Base-by-base conservation (phyloP, 2,113 vertebrate species). In the Pedionomus torquatus region DNA sequence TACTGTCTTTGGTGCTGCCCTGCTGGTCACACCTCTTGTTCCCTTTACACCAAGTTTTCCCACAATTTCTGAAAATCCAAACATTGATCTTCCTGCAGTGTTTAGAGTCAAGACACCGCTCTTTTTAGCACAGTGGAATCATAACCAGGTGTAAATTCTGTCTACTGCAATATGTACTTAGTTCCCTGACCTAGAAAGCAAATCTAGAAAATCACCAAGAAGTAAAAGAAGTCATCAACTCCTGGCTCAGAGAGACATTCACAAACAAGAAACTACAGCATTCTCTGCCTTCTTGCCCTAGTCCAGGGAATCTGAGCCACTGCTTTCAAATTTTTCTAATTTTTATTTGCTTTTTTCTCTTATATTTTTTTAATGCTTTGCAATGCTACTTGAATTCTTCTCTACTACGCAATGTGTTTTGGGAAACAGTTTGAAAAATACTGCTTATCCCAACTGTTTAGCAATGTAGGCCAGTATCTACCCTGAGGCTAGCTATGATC, bases 251-350 rank as follows among this genome's bases (percentile, higher is more conserved):
- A 26, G 16, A 24, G 49, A 78, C 4, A 44, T 18, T 9, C 10
- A 20, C 7, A 8, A 7, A 1, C 0, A 1, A 82, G 46, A 75
- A 63, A 37, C 13, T 49, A 7, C 12, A 18, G 30, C 8, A 6
- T 19, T 20, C 19, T 72, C 33, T 4, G 3, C 2, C 12, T 10
- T 26, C 13, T 37, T 65, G 30, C 13, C 33, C 6, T 20, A 33
- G 8, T 44, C 21, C 11, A 46, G 37, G 10, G 15, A 20, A 63
- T 51, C 28, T 21, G 9, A 76, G 51, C 7, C 24, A 14, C 48
- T 44, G 14, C n/a, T 41, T 92, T 21, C 15, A 7, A 0, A 31
- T 48, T 20, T 30, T 78, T 54, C 12, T 54, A 8, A 5, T 51
- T 54, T 79, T 66, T 41, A 31, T 44, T 88, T 13, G 4, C 7